Evolutionary conservation across 1,140 invertebrate genomes (phyloP), one percentile per base, ranked within the genome.

Genomic region (Lethocerus indicus): DNA sequence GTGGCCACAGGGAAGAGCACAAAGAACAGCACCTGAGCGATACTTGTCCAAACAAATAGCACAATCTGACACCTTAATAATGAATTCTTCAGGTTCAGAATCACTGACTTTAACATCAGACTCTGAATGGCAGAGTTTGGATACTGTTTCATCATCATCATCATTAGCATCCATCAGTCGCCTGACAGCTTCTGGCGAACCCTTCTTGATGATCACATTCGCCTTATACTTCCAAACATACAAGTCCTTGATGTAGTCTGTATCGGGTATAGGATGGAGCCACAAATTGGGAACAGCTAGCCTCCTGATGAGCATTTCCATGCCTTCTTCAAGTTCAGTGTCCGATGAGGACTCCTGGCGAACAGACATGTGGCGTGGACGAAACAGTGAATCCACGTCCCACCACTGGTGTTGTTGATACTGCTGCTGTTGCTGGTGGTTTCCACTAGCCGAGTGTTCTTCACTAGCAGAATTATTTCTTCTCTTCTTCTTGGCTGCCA

Each of bases 31-130:
- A 9, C 59, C 60, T 21, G 51, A 43, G n/a, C 50, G 35, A 54
- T 71, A 74, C 18, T 56, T 54, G 20, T 73, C 72, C 40, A 74
- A 57, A 60, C 72, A 74, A 26, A 74, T 69, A n/a, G 70, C 67
- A 62, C 72, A 74, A 39, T 71, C 68, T 26, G 54, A 44, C 20
- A 54, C 56, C 21, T 53, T 51, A 4, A 51, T 46, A 23, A 36
- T 18, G 18, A n/a, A n/a, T n/a, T n/a, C n/a, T n/a, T n/a, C n/a
- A n/a, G n/a, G n/a, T n/a, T n/a, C n/a, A n/a, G n/a, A n/a, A n/a
- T 28, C 47, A 39, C 16, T 16, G 27, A 47, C 24, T 9, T 18
- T 9, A 9, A 42, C 9, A 9, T 12, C 20, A 16, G n/a, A 16
- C 40, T 13, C 21, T 42, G n/a, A 35, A 21, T 4, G 47, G 28